Conservation (phyloP, 2,797 vertebrate species). For the Platyrinchus mystaceus region DNA sequence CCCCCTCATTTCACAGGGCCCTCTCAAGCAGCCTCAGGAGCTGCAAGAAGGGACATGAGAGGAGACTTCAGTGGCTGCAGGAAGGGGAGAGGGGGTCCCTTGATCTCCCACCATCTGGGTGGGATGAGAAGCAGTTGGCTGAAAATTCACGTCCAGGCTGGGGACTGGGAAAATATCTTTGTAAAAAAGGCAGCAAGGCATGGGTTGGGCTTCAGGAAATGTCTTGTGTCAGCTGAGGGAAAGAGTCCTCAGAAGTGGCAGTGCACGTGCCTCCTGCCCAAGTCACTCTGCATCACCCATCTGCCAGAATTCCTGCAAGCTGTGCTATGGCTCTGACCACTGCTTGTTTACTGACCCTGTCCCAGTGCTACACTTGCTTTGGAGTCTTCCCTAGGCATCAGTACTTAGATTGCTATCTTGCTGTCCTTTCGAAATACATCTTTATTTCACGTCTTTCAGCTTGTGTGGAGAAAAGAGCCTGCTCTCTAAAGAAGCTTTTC, state of each 20-base stretch:
- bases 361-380: background rate
- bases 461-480: background rate
- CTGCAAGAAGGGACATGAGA: background rate
- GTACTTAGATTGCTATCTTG: background rate
- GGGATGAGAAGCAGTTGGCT: background rate
- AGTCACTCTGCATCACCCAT: background rate
- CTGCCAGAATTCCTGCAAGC: background rate
- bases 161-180: background rate
- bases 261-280: background rate
- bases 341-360: background rate
- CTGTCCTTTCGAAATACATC: background rate
- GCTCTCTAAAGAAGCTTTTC: background rate
- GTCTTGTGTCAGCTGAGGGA: background rate
- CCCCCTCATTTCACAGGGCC: background rate
- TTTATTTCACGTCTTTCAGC: background rate
- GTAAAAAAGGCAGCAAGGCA: background rate
- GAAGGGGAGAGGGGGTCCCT: background rate
- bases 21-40: background rate
- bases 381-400: background rate
- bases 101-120: background rate
- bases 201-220: background rate
- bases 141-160: background rate
- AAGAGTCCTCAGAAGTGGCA: background rate
- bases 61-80: rapidly evolving
- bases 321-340: background rate